Evolutionary conservation across 1,140 invertebrate species (phyloP), one percentile per base, ranked within the genome.

Genomic region (Drosophila bifasciata): DNA sequence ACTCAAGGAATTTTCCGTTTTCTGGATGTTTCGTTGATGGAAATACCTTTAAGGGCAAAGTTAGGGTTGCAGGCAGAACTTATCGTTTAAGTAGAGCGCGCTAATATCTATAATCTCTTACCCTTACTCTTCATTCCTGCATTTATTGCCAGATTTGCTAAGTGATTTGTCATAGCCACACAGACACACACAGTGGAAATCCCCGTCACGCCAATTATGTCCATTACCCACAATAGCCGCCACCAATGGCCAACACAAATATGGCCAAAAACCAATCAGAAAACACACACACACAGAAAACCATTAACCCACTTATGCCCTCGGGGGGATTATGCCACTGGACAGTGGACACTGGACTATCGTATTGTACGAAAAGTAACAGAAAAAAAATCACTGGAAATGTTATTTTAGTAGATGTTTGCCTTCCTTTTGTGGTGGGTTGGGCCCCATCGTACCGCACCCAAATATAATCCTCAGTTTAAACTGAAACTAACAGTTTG

Each of bases 301-400:
- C 76, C 76, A 79, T 79, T 79, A 79, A 79, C 76, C 76, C 76
- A 79, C 57, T 74, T 79, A 57, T 19, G 25, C 36, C 50, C 46
- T 32, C 56, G 40, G 67, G 59, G 17, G 41, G 51, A 59, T 17
- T 52, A 17, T 23, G 9, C 9, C 15, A 36, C 32, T 36, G 32
- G 32, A 13, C 32, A 36, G 11, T 36, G 32, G 32, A 36, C n/a
- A n/a, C n/a, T n/a, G n/a, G n/a, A n/a, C n/a, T 25, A 25, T 25
- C 23, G 23, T 25, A 5, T 16, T 13, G 19, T 28, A 43, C 8
- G 15, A 1, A 32, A 36, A 48, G 19, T 41, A 58, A 43, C 44
- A 48, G 39, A 44, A 51, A 2, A 21, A 21, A 21, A 56, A 61
- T 69, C 66, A 62, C 53, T 44, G 64, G 51, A 49, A 64, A 46